Base-by-base conservation (phyloP, 2,113 vertebrate species). In the Urocynchramus pylzowi region DNA sequence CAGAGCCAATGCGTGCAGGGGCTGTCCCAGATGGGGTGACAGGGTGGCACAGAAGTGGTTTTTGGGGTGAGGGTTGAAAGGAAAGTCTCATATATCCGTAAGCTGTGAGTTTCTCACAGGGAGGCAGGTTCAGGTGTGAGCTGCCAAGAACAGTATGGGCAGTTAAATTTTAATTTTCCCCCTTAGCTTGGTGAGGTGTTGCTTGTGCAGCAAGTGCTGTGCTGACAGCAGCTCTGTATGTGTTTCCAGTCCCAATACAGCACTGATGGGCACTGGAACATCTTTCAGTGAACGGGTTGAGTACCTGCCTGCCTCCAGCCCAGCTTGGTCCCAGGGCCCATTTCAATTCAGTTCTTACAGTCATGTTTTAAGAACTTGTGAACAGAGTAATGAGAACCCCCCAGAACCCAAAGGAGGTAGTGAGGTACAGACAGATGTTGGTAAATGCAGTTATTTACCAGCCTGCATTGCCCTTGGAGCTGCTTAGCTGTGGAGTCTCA, bases 1-100 rank as follows among this genome's bases (percentile, higher is more conserved):
- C 2, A 2, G n/a, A 56, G 53, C 20, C 4, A 11, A 0, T 0
- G 3, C 2, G 2, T 52, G 84, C 18, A 11, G 52, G 23, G 1
- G 10, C 6, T 35, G 3, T 22, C 24, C 39, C 5, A 31, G 24
- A 30, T 11, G 49, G 23, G 54, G 33, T 5, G 31, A 47, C 3
- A 4, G 45, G 9, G 13, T 3, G 17, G 52, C 5, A 22, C 23
- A 11, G 37, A 42, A 41, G 7, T 1, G 1, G 11, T 1, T 20
- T 41, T 21, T 4, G 59, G 75, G 6, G 8, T 22, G 33, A 9
- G 39, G 23, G 8, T 22, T 57, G 37, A 8, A n/a, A 19, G 28
- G 52, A 42, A 31, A 37, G 31, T 28, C 19, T 33, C 0, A 0
- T 16, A 0, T 6, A 2, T n/a, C 35, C 7, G 16, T 44, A 24